These are phyloP conservation scores for Paramuricea clavata DNA, from an alignment of 92 coral and sea anemone genomes.

Conservation along the genomic window DNA sequence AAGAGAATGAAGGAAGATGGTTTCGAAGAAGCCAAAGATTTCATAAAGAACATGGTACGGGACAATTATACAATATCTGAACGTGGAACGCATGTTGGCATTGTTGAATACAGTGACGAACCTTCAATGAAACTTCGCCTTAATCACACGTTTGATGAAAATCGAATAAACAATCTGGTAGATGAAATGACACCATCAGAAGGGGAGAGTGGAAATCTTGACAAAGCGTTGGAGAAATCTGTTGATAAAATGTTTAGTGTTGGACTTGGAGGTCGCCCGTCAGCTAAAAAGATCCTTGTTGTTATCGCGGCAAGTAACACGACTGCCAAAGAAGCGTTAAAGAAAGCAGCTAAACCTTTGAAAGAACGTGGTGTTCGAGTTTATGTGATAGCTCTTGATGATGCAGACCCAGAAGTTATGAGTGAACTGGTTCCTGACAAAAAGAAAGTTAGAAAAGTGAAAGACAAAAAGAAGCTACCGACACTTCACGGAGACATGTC, in stretches of 20 bases:
- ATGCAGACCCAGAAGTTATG: slow-evolving; percentile 76
- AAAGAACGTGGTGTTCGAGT: slow-evolving; percentile 63
- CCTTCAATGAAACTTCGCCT: slow-evolving; percentile 10
- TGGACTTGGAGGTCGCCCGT: slow-evolving; percentile 75
- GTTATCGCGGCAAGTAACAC: slow-evolving; percentile 76
- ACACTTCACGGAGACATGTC: slow-evolving; percentile 11
- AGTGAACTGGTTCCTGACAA: slow-evolving; percentile 54
- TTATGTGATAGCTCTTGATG: slow-evolving; percentile 69
- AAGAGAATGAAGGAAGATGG: slow-evolving; percentile 37
- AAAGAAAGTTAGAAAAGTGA: not conserved
- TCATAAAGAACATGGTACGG: slow-evolving; percentile 12
- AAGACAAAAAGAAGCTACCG: slow-evolving; percentile 52
- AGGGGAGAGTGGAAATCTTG: slow-evolving; percentile 71
- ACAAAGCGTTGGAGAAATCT: slow-evolving; percentile 69
- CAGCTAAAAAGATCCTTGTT: slow-evolving; percentile 85
- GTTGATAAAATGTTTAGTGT: slow-evolving; percentile 64
- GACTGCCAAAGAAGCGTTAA: slow-evolving; percentile 59
- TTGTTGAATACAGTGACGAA: slow-evolving; percentile 42
- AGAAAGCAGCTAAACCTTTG: slow-evolving; percentile 66
- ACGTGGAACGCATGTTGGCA: slow-evolving; percentile 40
- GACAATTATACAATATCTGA: slow-evolving; percentile 23
- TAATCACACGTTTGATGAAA: not conserved
- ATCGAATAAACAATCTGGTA: slow-evolving; percentile 12
- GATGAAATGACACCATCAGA: slow-evolving; percentile 35
- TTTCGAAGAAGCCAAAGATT: slow-evolving; percentile 39